Conservation (phyloP, 2,888 invertebrate genomes). For the Merodon equestris region DNA sequence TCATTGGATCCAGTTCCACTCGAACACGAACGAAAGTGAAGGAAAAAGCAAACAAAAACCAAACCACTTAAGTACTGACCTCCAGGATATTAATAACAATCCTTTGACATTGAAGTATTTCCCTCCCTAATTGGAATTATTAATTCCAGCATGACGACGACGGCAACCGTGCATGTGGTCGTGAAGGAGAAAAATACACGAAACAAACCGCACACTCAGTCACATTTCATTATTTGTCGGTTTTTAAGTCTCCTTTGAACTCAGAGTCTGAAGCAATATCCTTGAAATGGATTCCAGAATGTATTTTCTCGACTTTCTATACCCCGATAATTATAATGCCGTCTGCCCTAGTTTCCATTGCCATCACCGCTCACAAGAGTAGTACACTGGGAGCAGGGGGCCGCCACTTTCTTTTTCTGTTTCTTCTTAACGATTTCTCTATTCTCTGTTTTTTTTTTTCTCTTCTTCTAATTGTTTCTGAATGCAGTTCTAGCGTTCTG, state of each 20-base stretch:
- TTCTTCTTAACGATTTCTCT: no score
- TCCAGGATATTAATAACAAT: conserved; percentile 40
- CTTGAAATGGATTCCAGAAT: conserved; percentile 29
- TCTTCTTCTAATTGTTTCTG: conserved; percentile 46
- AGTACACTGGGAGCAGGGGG: no score
- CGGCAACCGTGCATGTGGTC: not conserved
- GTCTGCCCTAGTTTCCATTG: conserved; percentile 52
- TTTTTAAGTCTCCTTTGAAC: not conserved
- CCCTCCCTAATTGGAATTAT: conserved; percentile 44
- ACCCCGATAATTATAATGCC: conserved; percentile 31
- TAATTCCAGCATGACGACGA: conserved; percentile 29
- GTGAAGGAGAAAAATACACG: no score
- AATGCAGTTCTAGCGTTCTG: conserved; percentile 42
- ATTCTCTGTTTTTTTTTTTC: conserved; percentile 24
- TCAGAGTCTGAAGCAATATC: conserved; percentile 10
- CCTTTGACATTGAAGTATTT: conserved; percentile 50
- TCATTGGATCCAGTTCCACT: no score
- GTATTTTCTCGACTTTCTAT: conserved; percentile 20
- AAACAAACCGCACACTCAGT: conserved; percentile 20
- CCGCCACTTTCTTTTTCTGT: no score
- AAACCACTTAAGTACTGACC: conserved; percentile 33
- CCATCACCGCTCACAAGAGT: conserved; percentile 2
- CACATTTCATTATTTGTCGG: not conserved
- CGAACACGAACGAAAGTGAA: not conserved
- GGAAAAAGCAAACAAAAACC: conserved; percentile 2